Evolutionary conservation across 53 echinoderm and acorn worm species (phyloP).

Genomic region (Luidia sarsii): DNA sequence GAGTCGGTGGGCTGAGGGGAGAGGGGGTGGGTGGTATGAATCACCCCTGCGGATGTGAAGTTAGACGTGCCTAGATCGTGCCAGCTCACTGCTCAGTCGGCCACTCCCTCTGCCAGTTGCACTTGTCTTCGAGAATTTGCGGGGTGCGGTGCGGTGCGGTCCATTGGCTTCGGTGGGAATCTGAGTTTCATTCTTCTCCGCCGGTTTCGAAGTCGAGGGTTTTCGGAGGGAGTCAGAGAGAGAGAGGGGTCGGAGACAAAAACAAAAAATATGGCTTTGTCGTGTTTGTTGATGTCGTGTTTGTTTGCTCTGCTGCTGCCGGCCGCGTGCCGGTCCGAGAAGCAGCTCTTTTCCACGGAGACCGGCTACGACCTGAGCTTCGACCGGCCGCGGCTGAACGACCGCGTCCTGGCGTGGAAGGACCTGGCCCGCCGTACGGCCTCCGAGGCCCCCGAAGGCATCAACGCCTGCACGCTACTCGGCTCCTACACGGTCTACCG

Average conservation of each 20-base stretch:
- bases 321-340: not conserved
- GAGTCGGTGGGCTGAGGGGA: no score
- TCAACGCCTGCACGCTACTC: slow-evolving; percentile 38
- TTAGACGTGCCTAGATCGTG: not conserved
- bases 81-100: no score
- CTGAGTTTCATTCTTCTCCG: no score
- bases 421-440: not conserved
- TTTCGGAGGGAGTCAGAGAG: no score
- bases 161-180: no score
- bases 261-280: slow-evolving; percentile 14
- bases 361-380: slow-evolving; percentile 49
- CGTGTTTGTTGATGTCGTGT: not conserved
- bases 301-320: not conserved
- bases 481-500: slow-evolving; percentile 66
- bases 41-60: not conserved
- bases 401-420: slow-evolving; percentile 28
- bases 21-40: no score
- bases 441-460: not conserved
- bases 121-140: not conserved
- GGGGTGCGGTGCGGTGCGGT: not conserved
- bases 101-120: not conserved
- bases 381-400: not conserved
- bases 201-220: no score
- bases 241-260: no score
- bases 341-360: slow-evolving; percentile 49